These are phyloP conservation scores for Parauchenoglanis punctatus DNA, from an alignment of 2,797 vertebrate genomes.

Conservation along the genomic window DNA sequence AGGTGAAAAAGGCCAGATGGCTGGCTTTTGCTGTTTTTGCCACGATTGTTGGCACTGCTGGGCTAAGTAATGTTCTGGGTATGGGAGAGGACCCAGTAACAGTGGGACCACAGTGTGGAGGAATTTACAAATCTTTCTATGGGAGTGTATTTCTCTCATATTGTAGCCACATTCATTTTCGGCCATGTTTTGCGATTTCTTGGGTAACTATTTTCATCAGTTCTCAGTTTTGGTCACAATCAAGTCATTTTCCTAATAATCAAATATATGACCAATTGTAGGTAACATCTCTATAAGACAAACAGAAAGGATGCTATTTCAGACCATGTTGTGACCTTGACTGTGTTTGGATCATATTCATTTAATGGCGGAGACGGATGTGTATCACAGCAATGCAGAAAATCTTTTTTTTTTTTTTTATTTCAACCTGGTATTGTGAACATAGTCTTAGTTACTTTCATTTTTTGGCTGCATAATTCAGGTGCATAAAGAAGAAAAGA, in stretches of 20 bases:
- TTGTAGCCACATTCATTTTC: not conserved
- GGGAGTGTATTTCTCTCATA: not conserved
- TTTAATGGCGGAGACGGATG: not conserved
- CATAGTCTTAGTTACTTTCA: not conserved
- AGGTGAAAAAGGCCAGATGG: slow-evolving; percentile 8
- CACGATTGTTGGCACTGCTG: not conserved
- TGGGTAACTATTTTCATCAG: not conserved
- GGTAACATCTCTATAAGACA: too few species aligned
- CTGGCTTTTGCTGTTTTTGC: not conserved
- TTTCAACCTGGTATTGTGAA: not conserved
- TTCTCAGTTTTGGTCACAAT: not conserved
- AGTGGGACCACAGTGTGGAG: not conserved
- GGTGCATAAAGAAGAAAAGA: not conserved
- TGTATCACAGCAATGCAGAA: not conserved
- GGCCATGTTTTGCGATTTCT: not conserved
- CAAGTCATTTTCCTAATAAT: not conserved
- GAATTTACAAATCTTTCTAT: not conserved
- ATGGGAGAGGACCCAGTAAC: not conserved
- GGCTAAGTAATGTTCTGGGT: not conserved
- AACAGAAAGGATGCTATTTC: not conserved
- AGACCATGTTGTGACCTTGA: not conserved
- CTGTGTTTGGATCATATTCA: not conserved
- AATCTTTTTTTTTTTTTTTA: not conserved
- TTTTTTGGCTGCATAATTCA: not conserved
- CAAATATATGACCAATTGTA: not conserved